These are phyloP conservation scores for Pygoscelis adeliae DNA, from an alignment of 2,113 vertebrate species.

Conservation along the genomic window DNA sequence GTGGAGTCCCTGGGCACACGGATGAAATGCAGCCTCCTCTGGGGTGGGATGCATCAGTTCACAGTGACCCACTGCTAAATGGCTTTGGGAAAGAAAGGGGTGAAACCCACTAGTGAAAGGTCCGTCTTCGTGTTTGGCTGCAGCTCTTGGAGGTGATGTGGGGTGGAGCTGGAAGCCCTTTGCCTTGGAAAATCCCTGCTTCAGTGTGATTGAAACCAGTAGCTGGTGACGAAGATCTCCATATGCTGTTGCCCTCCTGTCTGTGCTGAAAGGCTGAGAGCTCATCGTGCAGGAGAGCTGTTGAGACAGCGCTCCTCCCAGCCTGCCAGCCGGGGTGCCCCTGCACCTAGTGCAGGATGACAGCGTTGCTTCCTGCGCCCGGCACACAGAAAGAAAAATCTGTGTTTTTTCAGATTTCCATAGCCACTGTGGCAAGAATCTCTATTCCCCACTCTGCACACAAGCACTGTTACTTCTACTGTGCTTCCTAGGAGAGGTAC, in stretches of 20 bases:
- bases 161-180: neutral
- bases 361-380: neutral
- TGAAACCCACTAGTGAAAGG: neutral
- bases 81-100: neutral
- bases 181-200: neutral
- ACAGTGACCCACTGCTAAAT: neutral
- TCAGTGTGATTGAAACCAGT: neutral
- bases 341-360: neutral
- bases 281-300: neutral
- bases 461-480: neutral
- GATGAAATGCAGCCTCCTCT: neutral
- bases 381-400: neutral
- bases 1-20: no score
- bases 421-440: neutral
- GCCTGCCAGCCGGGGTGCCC: neutral
- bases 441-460: neutral
- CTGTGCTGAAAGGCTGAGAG: neutral
- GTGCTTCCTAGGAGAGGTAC: neutral
- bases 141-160: neutral
- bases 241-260: neutral
- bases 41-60: neutral
- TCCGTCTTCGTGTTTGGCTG: neutral
- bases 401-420: accelerated
- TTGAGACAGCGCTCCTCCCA: neutral
- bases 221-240: neutral